Evolutionary conservation across 2,113 vertebrate genomes (phyloP).

Genomic region (Corvus hawaiiensis): DNA sequence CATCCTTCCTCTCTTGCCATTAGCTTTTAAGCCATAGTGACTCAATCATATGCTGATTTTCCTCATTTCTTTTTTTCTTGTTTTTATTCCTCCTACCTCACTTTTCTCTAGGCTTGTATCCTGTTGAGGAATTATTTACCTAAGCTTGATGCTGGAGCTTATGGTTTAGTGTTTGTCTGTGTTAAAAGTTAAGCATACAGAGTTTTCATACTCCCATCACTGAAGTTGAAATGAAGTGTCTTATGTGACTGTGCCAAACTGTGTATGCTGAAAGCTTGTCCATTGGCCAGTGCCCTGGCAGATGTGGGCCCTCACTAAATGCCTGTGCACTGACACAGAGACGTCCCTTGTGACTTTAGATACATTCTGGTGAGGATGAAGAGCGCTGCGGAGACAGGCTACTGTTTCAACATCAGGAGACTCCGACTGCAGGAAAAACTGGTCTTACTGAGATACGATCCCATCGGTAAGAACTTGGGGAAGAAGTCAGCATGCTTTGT

Average conservation of each 20-base stretch:
- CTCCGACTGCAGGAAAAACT: slow-evolving; percentile 85
- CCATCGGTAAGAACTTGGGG: slow-evolving; percentile 79
- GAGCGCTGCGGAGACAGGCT: slow-evolving; percentile 90
- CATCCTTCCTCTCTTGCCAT: background rate
- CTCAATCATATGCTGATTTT: background rate
- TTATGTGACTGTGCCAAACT: background rate
- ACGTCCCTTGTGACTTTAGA: slow-evolving; percentile 61
- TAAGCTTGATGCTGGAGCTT: background rate
- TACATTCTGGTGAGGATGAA: slow-evolving; percentile 90
- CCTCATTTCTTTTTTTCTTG: background rate
- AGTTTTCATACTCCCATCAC: background rate
- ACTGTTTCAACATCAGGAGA: slow-evolving; percentile 84
- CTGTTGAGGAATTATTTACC: background rate
- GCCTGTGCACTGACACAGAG: background rate
- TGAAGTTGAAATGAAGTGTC: background rate
- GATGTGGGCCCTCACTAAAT: rapidly evolving
- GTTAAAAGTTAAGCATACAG: background rate
- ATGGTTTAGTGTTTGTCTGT: background rate
- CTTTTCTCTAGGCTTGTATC: background rate
- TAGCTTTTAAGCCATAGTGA: background rate
- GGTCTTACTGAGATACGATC: slow-evolving; percentile 87
- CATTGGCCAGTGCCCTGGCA: background rate
- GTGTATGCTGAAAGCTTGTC: background rate
- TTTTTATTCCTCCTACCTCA: background rate
- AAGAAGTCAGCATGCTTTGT: background rate